Evolutionary conservation across 1,140 invertebrate genomes (phyloP).

Genomic region (Trinorchestia longiramus): DNA sequence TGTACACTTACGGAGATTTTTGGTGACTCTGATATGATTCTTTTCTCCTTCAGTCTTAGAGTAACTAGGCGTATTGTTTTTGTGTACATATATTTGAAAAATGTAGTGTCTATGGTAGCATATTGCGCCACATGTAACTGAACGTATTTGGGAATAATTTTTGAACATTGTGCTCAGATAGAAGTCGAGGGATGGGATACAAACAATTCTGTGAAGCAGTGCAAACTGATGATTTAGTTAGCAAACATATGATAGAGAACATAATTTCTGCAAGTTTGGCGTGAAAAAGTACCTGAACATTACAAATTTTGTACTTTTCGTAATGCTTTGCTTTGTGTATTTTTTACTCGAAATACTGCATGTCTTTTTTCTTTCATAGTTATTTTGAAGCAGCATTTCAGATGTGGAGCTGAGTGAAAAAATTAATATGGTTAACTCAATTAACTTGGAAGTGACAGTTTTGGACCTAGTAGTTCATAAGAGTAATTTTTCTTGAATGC

Average conservation of each 20-base stretch:
- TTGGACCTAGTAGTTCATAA: neutral
- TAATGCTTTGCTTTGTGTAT: neutral
- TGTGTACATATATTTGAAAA: neutral
- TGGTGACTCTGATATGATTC: neutral
- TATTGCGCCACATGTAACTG: neutral
- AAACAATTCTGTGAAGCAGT: neutral
- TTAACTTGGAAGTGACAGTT: neutral
- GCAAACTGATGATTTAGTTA: neutral
- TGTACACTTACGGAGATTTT: neutral
- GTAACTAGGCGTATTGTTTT: neutral
- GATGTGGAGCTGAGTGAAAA: neutral
- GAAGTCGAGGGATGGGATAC: neutral
- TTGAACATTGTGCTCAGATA: too few relatives aligned
- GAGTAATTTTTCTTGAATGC: neutral
- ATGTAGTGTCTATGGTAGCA: neutral
- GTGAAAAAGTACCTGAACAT: neutral
- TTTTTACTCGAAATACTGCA: neutral
- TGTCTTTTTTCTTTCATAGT: neutral
- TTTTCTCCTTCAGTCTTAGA: neutral
- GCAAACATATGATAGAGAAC: neutral
- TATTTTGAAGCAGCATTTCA: neutral
- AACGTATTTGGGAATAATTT: neutral
- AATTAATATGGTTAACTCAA: neutral
- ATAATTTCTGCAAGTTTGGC: neutral
- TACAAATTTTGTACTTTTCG: neutral